Conservation (phyloP, 2,888 invertebrate genomes). For the Sphaeridia pumilis region DNA sequence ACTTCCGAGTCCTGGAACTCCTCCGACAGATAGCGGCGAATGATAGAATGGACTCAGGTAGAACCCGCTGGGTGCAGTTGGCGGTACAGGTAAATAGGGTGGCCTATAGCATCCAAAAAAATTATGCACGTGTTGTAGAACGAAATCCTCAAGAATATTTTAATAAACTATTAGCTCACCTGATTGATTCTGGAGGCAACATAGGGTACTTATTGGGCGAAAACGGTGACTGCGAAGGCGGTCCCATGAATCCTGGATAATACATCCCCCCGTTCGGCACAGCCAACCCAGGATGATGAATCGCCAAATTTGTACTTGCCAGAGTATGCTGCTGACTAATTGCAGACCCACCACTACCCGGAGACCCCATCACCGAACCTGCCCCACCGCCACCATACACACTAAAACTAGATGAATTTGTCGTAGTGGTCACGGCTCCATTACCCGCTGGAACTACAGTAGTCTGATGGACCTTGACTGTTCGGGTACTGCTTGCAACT, state of each 20-base stretch:
- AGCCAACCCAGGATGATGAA: constrained; percentile 13
- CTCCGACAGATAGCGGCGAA: constrained; percentile 32
- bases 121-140: background rate
- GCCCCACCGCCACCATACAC: constrained; percentile 4
- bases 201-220: constrained; percentile 33
- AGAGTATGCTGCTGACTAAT: constrained; percentile 13
- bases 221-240: constrained; percentile 28
- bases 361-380: constrained; percentile 7
- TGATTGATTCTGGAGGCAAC: constrained; percentile 32
- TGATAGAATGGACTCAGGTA: constrained; percentile 35
- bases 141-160: background rate
- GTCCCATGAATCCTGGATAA: constrained; percentile 7
- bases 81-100: too few relatives aligned
- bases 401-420: constrained; percentile 4
- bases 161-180: constrained; percentile 17
- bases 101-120: background rate
- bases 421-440: background rate
- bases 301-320: constrained; percentile 9
- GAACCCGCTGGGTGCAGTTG: constrained; percentile 28
- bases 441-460: background rate
- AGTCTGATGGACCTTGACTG: constrained; percentile 7
- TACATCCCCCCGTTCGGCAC: constrained; percentile 10
- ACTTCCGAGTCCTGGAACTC: constrained; percentile 19
- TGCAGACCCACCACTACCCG: background rate
- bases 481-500: constrained; percentile 9